These are phyloP conservation scores for Nyctibius bracteatus DNA, from an alignment of 2,113 vertebrate species.

Conservation along the genomic window DNA sequence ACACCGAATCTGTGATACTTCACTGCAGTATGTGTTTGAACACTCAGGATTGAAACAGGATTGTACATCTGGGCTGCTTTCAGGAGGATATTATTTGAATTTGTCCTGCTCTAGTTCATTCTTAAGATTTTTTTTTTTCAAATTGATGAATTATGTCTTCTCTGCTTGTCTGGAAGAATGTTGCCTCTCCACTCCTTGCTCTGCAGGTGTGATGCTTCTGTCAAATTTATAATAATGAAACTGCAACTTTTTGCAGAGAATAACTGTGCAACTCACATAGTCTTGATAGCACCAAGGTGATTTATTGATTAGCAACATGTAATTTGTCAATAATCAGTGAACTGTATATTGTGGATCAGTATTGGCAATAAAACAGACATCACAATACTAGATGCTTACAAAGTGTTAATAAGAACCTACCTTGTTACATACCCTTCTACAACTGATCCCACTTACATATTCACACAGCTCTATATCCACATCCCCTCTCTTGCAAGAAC, in stretches of 20 bases:
- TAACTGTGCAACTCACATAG: neutral
- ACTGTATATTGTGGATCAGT: neutral
- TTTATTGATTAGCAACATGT: neutral
- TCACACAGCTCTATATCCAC: neutral
- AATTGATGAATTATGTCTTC: neutral
- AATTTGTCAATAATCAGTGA: neutral
- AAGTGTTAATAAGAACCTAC: neutral
- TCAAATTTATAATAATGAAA: neutral
- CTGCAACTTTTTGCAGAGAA: neutral
- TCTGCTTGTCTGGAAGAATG: neutral
- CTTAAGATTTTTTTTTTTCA: neutral
- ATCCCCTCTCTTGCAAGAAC: neutral
- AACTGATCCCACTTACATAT: fast-evolving
- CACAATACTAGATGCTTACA: neutral
- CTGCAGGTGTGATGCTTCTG: neutral
- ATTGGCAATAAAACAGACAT: neutral
- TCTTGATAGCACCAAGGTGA: neutral
- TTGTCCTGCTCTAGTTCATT: neutral
- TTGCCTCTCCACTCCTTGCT: neutral
- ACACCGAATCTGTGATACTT: fast-evolving
- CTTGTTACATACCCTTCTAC: neutral
- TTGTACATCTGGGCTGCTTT: neutral
- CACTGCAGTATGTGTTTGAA: neutral
- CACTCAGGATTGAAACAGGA: neutral
- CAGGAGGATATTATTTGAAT: neutral